Base-by-base conservation (phyloP, 2,113 vertebrate genomes). In the Brachyhypopomus occidentalis region DNA sequence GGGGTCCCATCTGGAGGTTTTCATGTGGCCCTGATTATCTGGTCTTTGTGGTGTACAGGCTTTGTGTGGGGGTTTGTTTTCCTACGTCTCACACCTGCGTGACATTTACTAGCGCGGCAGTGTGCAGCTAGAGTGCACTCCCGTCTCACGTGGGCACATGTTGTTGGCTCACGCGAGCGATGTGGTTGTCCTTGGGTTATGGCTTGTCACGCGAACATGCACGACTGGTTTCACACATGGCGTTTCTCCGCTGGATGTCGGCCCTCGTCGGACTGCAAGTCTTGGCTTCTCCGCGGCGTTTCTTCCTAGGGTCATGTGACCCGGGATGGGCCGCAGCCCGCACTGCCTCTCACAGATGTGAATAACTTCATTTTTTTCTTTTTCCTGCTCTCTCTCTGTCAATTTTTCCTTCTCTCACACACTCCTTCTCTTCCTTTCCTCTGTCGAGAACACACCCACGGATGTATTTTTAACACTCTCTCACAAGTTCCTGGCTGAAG, bases 101-200 rank as follows among this genome's bases (percentile, higher is more conserved):
- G 87, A 92, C 85, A 89, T 92, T 87, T 84, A 87, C 83, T 8
- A 22, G 41, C 52, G 63, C 17, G 8, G 66, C 23, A 12, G 27
- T 25, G 55, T 20, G 11, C 3, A 20, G 52, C 20, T 75, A 23
- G 30, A 23, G 20, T 17, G 16, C 1, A 2, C 8, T 23, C 19
- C 60, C 55, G 17, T 58, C 48, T 67, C 7, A 19, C 45, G 2
- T 1, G 14, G 34, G 48, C 23, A 72, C 72, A 75, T 9, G 56
- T 41, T 72, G 22, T 52, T 41, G 2, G 66, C 41, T 66, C 72
- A 79, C 45, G 45, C 12, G 12, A 14, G 8, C 12, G 5, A 80
- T 73, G 36, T 20, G 59, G 55, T 58, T 85, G 19, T 48, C 56
- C 19, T 72, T 56, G 45, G 76, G 83, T 56, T 69, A 72, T 9